Evolutionary conservation across 2,888 invertebrate species (phyloP), one percentile per base, ranked within the genome.

Genomic region (Agrochola macilenta): DNA sequence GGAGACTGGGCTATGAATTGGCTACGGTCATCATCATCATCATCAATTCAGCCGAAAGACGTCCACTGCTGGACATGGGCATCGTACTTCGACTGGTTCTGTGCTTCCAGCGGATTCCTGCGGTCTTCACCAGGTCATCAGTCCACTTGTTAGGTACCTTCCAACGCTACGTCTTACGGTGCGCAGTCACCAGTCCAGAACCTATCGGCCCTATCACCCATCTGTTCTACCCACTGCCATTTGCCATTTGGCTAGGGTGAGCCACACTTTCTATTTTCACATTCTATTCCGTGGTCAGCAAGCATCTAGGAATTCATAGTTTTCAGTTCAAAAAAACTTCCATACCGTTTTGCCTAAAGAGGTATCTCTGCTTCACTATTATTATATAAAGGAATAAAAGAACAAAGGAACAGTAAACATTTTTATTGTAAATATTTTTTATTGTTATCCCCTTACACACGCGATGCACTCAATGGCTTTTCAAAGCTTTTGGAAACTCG

Each of bases 371-470:
- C 11, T 35, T 23, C 46, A n/a, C 26, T 17, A 65, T 17, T 30
- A 35, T 63, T 43, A 75, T 71, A 69, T 61, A 69, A 66, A 71
- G 64, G 90, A 95, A 95, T 94, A 89, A 96, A 95, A 96, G 78
- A 92, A 78, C 91, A 89, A 91, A 91, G 89, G 89, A 96, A 96
- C 96, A 96, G 95, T 96, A 96, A 96, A 96, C 96, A 96, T 96
- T 95, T 96, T 96, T 96, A 96, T 95, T 96, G 95, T 96, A 96
- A 96, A 96, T 96, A 96, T 94, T 94, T 93, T 94, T 96, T 96
- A 96, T 96, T 96, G 94, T 96, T 81, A 95, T 95, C 93, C 91
- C 91, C 93, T 94, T 95, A 94, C 92, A 94, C 92, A 94, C 94
- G 94, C 95, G 93, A 94, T 93, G 94, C 94, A 93, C 91, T 94